phyloP scores from a whole-genome alignment of 23 tunicate genomes.

The Ciona savignyi region DNA sequence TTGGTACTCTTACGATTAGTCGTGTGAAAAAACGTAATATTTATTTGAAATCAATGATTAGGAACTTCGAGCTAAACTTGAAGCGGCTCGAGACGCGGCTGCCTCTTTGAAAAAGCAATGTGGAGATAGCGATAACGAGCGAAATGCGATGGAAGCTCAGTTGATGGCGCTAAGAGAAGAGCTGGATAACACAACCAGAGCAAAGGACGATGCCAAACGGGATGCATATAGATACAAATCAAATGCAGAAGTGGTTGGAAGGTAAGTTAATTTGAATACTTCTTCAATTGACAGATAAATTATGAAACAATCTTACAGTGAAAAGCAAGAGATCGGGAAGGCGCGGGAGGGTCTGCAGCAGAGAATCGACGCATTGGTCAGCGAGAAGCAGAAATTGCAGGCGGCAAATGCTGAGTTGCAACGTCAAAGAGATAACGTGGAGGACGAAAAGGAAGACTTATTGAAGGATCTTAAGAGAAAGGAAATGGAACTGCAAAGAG shows the following conservation, averaged over 20 bases:
- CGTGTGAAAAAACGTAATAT: too few species aligned
- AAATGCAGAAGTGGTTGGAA: constrained; percentile 94
- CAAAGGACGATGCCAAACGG: constrained; percentile 84
- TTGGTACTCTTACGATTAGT: too few species aligned
- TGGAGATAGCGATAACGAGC: constrained; percentile 51
- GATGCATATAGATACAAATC: constrained; percentile 88
- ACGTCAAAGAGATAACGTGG: constrained; percentile 84
- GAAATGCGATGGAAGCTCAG: constrained; percentile 57
- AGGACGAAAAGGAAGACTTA: constrained; percentile 87
- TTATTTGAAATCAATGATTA: too few species aligned
- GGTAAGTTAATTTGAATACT: constrained; percentile 27
- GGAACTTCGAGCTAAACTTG: constrained; percentile 98
- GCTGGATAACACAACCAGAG: constrained; percentile 67
- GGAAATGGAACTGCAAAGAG: constrained; percentile 70
- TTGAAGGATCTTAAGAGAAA: constrained; percentile 65
- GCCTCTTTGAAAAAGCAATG: constrained; percentile 76
- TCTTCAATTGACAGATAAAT: background rate
- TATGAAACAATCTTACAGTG: constrained; percentile 17
- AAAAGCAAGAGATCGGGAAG: constrained; percentile 71
- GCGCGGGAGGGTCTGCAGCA: constrained; percentile 42
- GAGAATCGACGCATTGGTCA: constrained; percentile 51
- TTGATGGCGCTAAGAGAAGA: constrained; percentile 65
- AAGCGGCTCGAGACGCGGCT: constrained; percentile 90
- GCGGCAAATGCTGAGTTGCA: constrained; percentile 95
- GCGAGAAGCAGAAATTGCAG: constrained; percentile 82